Conservation (phyloP, 2,113 vertebrate genomes). For the Capra hircus region DNA sequence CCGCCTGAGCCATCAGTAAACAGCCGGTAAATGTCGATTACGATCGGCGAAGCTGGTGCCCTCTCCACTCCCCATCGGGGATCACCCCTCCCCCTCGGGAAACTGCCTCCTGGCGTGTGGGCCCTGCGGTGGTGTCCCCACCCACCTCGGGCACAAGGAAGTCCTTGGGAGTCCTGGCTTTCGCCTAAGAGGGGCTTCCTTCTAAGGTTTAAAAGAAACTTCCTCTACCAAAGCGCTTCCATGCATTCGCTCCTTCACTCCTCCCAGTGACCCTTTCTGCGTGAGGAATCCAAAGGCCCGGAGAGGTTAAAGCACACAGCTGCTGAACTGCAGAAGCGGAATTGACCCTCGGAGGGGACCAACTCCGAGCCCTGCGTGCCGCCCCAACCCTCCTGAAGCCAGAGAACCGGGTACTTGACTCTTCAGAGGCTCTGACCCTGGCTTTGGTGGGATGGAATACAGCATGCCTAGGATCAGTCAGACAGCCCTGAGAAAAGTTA, state of each 20-base stretch:
- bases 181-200: background rate
- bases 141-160: background rate
- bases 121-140: background rate
- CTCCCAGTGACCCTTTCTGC: accelerated
- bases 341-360: background rate
- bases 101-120: background rate
- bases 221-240: accelerated
- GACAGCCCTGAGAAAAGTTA: background rate
- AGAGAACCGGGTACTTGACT: background rate
- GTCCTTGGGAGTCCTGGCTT: too few species aligned
- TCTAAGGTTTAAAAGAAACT: background rate
- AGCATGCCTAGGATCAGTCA: background rate
- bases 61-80: too few species aligned
- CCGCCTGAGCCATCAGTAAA: accelerated
- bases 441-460: background rate
- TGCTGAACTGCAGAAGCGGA: background rate
- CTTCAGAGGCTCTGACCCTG: background rate
- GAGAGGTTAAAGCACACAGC: background rate
- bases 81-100: background rate
- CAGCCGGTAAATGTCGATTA: accelerated
- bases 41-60: background rate
- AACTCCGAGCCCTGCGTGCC: background rate
- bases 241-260: background rate
- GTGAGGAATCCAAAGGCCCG: background rate
- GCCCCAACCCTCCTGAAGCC: background rate